Conservation (phyloP, 2,797 vertebrate genomes). For the Linurgus olivaceus region DNA sequence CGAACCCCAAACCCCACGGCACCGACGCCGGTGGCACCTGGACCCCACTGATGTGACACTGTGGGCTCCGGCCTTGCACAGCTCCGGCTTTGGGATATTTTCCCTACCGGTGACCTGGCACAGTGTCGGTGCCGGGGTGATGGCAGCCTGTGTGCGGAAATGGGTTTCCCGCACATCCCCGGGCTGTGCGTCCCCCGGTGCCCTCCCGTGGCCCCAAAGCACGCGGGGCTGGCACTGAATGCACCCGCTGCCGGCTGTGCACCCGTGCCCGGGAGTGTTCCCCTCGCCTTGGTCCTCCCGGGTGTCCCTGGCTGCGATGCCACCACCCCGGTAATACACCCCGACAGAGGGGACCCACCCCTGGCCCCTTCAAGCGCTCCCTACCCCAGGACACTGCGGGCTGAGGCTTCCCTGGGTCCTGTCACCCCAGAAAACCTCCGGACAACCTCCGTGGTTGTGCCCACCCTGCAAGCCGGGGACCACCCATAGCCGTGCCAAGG, state of each 20-base stretch:
- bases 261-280: rapidly evolving
- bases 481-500: too few species aligned
- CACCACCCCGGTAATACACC: rapidly evolving
- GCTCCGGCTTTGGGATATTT: neutral
- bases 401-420: neutral
- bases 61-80: neutral
- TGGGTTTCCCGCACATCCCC: neutral
- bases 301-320: too few species aligned
- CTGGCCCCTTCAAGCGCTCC: rapidly evolving
- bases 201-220: neutral
- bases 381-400: too few species aligned
- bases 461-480: neutral
- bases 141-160: rapidly evolving
- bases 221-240: rapidly evolving
- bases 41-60: rapidly evolving
- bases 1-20: rapidly evolving
- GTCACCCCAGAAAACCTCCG: neutral
- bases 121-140: neutral
- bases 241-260: neutral
- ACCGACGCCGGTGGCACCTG: neutral
- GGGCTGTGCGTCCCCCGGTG: rapidly evolving
- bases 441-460: neutral
- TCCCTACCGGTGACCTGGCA: rapidly evolving
- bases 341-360: neutral
- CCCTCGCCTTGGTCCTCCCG: rapidly evolving